phyloP scores from a whole-genome alignment of 2,888 invertebrate genomes.

The Papilio demoleus region DNA sequence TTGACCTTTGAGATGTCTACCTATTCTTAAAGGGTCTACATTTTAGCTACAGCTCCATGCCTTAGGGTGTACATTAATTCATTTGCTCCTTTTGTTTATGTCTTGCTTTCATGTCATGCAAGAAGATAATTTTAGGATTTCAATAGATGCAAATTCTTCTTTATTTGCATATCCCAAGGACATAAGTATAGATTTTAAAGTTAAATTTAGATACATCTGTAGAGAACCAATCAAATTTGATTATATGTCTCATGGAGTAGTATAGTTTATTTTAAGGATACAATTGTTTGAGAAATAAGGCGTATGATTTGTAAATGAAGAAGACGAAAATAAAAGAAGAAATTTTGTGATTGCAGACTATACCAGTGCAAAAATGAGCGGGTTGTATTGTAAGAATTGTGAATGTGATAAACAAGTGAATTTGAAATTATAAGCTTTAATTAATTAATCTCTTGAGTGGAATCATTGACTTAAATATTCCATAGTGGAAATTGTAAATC shows the following conservation, averaged over 20 bases:
- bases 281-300: neutral
- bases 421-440: too few species aligned
- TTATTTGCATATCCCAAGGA: neutral
- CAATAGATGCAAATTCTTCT: conserved; percentile 1
- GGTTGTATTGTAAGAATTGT: neutral
- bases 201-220: neutral
- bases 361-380: neutral
- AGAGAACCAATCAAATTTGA: neutral
- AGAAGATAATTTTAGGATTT: conserved; percentile 2
- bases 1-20: neutral
- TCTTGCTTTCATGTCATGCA: conserved; percentile 6
- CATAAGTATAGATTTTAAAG: neutral
- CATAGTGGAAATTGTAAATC: neutral
- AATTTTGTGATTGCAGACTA: neutral
- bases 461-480: neutral
- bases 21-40: neutral
- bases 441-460: neutral
- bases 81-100: conserved; percentile 4
- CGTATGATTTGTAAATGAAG: neutral
- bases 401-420: neutral
- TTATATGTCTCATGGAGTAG: neutral
- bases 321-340: neutral
- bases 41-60: neutral
- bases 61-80: neutral
- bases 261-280: neutral